Base-by-base conservation (phyloP, 2,888 invertebrate species). In the Ferrisia virgata region DNA sequence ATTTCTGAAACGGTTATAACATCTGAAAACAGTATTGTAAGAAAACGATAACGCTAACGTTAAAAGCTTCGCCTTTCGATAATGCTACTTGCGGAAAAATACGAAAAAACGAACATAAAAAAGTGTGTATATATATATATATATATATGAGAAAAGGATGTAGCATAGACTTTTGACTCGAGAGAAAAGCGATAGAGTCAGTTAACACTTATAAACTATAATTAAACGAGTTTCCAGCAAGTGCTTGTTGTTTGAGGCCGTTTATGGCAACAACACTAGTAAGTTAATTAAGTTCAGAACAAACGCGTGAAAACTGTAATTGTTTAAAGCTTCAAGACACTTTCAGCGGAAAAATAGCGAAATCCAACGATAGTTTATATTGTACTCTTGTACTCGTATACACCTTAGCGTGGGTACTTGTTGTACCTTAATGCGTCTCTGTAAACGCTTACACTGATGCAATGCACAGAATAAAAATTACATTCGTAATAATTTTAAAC, bases 131-230 rank as follows among this genome's bases (percentile, higher is more conserved):
- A n/a, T n/a, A n/a, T n/a, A n/a, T n/a, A 76, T 36, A 76, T 76
- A 76, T 18, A 76, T 36, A 31, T 76, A 76, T 36, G 18, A 76
- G 72, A 36, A 36, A 36, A 76, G 28, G 18, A 25, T 76, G 36
- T 2, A 4, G 9, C 18, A 33, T 76, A n/a, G 18, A 76, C 53
- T 53, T 53, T 22, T 53, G 53, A 36, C 72, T 76, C 72, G 33
- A 36, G 33, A 36, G 36, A 25, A 76, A 76, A 76, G 36, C 33
- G 72, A 76, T 28, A 76, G 33, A 76, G 72, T 76, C 72, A 76
- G 31, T 76, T 76, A 76, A 76, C 72, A 76, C 72, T 76, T 76
- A 76, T 76, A 76, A 76, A 28, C 72, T 76, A 76, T 76, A 76
- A 76, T 76, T 76, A 76, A 76, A 76, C 72, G 72, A 76, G 72